These are phyloP conservation scores for Scaptomyza flava DNA, from an alignment of 2,888 invertebrate genomes.

Conservation along the genomic window DNA sequence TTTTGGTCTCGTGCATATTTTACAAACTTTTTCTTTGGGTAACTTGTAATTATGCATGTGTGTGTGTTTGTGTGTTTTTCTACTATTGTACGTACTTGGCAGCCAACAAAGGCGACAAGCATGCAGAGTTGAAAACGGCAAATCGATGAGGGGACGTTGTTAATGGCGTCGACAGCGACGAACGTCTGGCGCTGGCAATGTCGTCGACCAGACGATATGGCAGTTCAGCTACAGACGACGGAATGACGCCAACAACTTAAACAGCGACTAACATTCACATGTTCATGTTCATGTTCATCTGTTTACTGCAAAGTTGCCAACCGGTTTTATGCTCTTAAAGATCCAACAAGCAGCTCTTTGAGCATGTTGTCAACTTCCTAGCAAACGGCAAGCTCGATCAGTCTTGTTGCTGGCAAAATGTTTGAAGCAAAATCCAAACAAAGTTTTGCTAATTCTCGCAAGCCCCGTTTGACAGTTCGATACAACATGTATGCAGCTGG, in stretches of 20 bases:
- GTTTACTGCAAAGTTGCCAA: conserved; percentile 27
- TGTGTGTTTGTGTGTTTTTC: conserved; percentile 27
- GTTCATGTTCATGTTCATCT: background rate
- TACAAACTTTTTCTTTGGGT: conserved; percentile 39
- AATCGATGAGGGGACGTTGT: conserved; percentile 58
- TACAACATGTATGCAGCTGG: conserved; percentile 11
- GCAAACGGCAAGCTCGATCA: conserved; percentile 8
- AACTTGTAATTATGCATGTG: conserved; percentile 46
- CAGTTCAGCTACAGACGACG: conserved; percentile 24
- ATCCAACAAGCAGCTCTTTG: background rate
- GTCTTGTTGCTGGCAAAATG: conserved; percentile 13
- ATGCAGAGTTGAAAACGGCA: conserved; percentile 36
- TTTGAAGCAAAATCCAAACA: background rate
- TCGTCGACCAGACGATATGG: conserved; percentile 68
- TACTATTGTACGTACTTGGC: conserved; percentile 26
- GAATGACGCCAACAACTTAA: conserved; percentile 30
- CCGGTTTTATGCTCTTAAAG: conserved; percentile 8
- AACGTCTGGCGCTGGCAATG: conserved; percentile 63
- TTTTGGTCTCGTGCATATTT: conserved; percentile 41
- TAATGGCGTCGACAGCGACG: conserved; percentile 64
- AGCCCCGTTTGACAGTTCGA: conserved; percentile 1
- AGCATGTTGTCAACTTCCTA: conserved; percentile 27
- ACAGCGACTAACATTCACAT: background rate
- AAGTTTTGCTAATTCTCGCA: background rate
- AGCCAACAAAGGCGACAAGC: conserved; percentile 63